Percentiles rank a stretch among this genome's conserved stretches.
Conservation (phyloP, 2,888 invertebrate species). For the Monopis laevigella region DNA sequence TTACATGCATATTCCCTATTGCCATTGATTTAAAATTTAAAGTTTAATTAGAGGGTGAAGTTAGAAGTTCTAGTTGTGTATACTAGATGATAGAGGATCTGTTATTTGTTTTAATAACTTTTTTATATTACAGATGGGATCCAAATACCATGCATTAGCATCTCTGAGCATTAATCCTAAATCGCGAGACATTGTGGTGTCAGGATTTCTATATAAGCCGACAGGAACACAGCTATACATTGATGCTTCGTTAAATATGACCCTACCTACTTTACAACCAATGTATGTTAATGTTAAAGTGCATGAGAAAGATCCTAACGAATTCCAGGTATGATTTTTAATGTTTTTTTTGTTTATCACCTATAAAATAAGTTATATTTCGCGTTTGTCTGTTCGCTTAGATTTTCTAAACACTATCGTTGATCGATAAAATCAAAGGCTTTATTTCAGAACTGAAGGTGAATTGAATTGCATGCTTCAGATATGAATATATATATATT, state of each 20-base stretch:
- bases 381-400: too few species aligned
- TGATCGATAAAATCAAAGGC: too few species aligned
- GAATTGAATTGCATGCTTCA: too few species aligned
- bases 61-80: too few species aligned
- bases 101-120: neutral
- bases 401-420: too few species aligned
- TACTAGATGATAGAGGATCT: too few species aligned
- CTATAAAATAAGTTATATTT: too few species aligned
- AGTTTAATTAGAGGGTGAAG: too few species aligned
- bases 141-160: constrained; percentile 47
- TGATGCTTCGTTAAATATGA: constrained; percentile 77
- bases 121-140: constrained; percentile 37
- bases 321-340: constrained; percentile 71
- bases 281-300: constrained; percentile 72
- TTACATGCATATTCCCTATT: too few species aligned
- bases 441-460: too few species aligned
- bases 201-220: constrained; percentile 69
- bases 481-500: too few species aligned
- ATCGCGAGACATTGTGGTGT: constrained; percentile 43
- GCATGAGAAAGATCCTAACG: constrained; percentile 72
- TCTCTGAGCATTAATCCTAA: constrained; percentile 53
- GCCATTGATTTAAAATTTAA: too few species aligned
- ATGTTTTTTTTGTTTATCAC: neutral
- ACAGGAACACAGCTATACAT: constrained; percentile 72
- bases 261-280: constrained; percentile 78